Evolutionary conservation across 2,888 invertebrate species (phyloP).

Genomic region (Cantharis flavilabris): DNA sequence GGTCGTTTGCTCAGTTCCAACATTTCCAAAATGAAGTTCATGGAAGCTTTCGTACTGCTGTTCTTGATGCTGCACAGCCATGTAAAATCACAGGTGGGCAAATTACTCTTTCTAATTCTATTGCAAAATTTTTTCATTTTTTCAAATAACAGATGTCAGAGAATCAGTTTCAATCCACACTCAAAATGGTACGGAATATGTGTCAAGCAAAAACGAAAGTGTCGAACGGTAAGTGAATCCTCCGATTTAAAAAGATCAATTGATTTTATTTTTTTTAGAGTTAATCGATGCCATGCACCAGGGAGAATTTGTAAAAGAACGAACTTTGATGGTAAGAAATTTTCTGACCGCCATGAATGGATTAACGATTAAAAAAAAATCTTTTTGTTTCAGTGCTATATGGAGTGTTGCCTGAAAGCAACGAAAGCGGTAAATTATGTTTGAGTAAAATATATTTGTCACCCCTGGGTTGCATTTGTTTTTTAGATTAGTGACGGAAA

Average conservation of each 20-base stretch:
- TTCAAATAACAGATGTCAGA: background rate
- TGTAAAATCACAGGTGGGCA: background rate
- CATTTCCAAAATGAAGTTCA: background rate
- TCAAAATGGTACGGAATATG: background rate
- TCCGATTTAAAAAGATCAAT: background rate
- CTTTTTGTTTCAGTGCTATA: constrained; percentile 55
- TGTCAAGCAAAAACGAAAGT: background rate
- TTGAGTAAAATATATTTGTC: background rate
- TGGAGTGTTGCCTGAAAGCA: constrained; percentile 57
- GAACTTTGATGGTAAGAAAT: constrained; percentile 26
- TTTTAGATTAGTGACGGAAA: constrained; percentile 20
- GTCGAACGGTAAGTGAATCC: background rate
- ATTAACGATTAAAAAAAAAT: no score
- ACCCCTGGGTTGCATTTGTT: background rate
- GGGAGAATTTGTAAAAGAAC: constrained; percentile 34
- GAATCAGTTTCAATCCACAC: background rate
- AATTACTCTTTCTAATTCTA: background rate
- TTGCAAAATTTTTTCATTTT: no score
- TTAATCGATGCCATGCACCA: constrained; percentile 38
- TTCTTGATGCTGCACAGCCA: background rate
- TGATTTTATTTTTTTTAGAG: constrained; percentile 20
- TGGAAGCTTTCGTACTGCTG: background rate
- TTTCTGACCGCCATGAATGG: background rate
- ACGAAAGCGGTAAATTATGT: constrained; percentile 56
- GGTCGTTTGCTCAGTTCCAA: background rate